Conservation (phyloP, 2,888 invertebrate species). For the Disparrhopalites patrizii region DNA sequence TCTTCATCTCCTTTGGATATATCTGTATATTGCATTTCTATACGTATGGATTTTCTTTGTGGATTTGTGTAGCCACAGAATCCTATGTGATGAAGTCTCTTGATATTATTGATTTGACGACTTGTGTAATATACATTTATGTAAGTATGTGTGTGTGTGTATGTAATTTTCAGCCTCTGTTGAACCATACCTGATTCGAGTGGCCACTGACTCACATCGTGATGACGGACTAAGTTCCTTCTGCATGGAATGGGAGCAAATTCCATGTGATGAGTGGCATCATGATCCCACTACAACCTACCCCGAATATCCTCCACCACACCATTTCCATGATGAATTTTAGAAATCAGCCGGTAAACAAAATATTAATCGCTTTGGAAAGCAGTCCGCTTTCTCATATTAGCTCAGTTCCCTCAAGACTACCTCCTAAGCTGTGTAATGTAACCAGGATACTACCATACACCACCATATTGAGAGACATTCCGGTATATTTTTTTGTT, state of each 20-base stretch:
- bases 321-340: slow-evolving; percentile 10
- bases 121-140: too few relatives aligned
- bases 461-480: too few relatives aligned
- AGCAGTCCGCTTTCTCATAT: neutral
- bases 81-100: too few relatives aligned
- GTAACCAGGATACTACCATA: too few relatives aligned
- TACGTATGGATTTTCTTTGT: neutral
- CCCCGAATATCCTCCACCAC: neutral
- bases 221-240: slow-evolving; percentile 43
- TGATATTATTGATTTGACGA: too few relatives aligned
- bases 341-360: slow-evolving; percentile 1
- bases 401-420: neutral
- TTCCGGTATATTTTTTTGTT: too few relatives aligned
- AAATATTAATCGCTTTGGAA: neutral
- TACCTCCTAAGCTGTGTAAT: too few relatives aligned
- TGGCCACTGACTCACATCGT: slow-evolving; percentile 36
- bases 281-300: slow-evolving; percentile 1
- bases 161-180: slow-evolving; percentile 33
- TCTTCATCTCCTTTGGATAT: too few relatives aligned
- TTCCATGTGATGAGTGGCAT: slow-evolving; percentile 42
- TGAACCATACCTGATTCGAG: slow-evolving; percentile 45
- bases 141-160: neutral
- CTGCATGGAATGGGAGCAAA: slow-evolving; percentile 46
- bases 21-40: neutral
- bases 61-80: too few relatives aligned